Percentiles rank a stretch among this genome's conserved stretches.
Evolutionary conservation across 2,113 vertebrate species (phyloP).

Genomic region (Oophaga pumilio): DNA sequence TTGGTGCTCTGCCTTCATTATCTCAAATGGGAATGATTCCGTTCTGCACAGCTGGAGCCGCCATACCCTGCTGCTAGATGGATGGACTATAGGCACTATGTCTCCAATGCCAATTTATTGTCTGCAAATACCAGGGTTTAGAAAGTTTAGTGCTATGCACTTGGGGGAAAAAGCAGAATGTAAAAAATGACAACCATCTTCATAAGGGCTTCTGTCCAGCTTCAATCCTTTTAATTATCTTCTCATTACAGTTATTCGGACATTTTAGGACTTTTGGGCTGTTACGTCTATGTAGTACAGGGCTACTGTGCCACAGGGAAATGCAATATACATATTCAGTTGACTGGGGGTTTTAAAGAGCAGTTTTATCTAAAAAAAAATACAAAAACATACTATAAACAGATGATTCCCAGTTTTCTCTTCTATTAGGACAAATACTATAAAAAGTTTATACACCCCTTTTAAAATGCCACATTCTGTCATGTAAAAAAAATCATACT

Average conservation of each 20-base stretch:
- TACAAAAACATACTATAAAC: neutral
- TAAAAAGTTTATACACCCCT: neutral
- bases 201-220: constrained; percentile 47
- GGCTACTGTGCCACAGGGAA: neutral
- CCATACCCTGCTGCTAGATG: constrained; percentile 69
- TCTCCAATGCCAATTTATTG: constrained; percentile 63
- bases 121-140: constrained; percentile 58
- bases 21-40: constrained; percentile 67
- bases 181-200: constrained; percentile 43
- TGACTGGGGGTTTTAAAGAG: constrained; percentile 21
- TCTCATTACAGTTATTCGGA: constrained; percentile 39
- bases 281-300: constrained; percentile 1
- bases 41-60: constrained; percentile 66
- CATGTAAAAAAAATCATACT: too few relatives aligned
- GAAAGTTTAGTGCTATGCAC: constrained; percentile 58
- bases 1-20: constrained; percentile 69
- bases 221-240: constrained; percentile 50
- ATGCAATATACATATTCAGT: constrained; percentile 12
- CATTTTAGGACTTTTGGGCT: constrained; percentile 29
- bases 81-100: constrained; percentile 65
- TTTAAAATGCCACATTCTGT: too few relatives aligned
- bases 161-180: constrained; percentile 38
- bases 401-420: neutral
- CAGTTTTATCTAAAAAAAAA: neutral
- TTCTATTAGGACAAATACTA: neutral